Conservation (phyloP, 2,797 vertebrate species). For the Mormyrus proboscirostris region DNA sequence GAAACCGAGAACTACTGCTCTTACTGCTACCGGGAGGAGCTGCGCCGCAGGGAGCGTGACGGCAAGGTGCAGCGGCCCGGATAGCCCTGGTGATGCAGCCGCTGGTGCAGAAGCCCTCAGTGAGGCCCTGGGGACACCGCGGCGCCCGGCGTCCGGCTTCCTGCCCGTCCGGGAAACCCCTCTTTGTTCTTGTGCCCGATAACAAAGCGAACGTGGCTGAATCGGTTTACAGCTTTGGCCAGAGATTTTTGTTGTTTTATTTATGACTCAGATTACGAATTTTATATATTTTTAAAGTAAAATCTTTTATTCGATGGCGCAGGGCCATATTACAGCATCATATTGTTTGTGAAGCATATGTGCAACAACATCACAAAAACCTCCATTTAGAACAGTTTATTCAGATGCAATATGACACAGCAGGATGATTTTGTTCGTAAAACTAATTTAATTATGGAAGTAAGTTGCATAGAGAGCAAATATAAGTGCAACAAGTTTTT, state of each 20-base stretch:
- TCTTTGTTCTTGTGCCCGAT: constrained; percentile 33
- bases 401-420: constrained; percentile 67
- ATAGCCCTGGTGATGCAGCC: constrained; percentile 53
- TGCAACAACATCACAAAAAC: constrained; percentile 24
- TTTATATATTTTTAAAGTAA: constrained; percentile 74
- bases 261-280: constrained; percentile 44
- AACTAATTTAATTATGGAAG: constrained; percentile 64
- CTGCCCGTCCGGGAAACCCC: constrained; percentile 43
- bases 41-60: constrained; percentile 87
- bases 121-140: constrained; percentile 53
- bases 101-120: constrained; percentile 32
- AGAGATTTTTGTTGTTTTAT: constrained; percentile 53
- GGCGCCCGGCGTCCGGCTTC: constrained; percentile 51
- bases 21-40: constrained; percentile 96
- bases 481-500: constrained; percentile 47
- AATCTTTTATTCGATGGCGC: constrained; percentile 60
- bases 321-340: constrained; percentile 50
- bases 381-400: constrained; percentile 44
- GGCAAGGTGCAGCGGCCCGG: constrained; percentile 80
- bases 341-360: constrained; percentile 47
- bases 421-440: constrained; percentile 51
- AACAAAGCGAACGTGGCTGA: constrained; percentile 58
- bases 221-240: constrained; percentile 74
- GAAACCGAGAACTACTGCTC: constrained; percentile 98
- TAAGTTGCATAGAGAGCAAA: constrained; percentile 54